Base-by-base conservation (phyloP, 2,113 vertebrate genomes). In the Dicaeum eximium region DNA sequence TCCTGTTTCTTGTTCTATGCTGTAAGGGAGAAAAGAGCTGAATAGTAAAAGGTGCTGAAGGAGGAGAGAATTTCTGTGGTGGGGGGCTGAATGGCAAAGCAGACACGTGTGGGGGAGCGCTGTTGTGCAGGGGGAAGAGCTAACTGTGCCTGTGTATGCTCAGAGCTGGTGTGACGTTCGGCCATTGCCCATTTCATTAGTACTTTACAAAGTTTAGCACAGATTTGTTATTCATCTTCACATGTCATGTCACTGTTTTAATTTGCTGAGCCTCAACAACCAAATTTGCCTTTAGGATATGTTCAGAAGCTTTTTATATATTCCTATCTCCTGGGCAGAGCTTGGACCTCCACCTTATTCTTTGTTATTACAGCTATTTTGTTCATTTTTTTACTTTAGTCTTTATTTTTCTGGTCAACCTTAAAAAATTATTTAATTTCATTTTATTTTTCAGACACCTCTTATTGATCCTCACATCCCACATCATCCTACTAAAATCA, bases 361-460 rank as follows among this genome's bases (percentile, higher is more conserved):
- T 87, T 89, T 69, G 31, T 72, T 96, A 93, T 84, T 45, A 47
- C 67, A 96, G 79, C 33, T 92, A 78, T 94, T 97, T 90, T 86
- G 74, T 97, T 97, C 20, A 21, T 37, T 74, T 90, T 50, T 97
- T 95, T 74, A 42, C 83, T 96, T 94, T 85, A 96, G 67, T 72
- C 51, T 95, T 97, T 97, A 47, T 95, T 92, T 97, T 95, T 66
- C 71, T 90, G 53, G 80, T 78, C 35, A 67, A 97, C 90, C 88
- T 96, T 91, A 96, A 97, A 96, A 97, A 96, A 96, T 77, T 95
- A 87, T 91, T 98, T 98, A 23, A 95, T 96, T 97, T 98, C 38
- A 91, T 98, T 98, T 99, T 98, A 98, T 99, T 99, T 99, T 99
- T 98, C 99, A 99, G 99, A 99, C 98, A 97, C 98, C 98, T 96